Percentiles rank a stretch among this genome's conserved stretches.
phyloP scores from a whole-genome alignment of 2,797 vertebrate species.

The Siniperca scherzeri region DNA sequence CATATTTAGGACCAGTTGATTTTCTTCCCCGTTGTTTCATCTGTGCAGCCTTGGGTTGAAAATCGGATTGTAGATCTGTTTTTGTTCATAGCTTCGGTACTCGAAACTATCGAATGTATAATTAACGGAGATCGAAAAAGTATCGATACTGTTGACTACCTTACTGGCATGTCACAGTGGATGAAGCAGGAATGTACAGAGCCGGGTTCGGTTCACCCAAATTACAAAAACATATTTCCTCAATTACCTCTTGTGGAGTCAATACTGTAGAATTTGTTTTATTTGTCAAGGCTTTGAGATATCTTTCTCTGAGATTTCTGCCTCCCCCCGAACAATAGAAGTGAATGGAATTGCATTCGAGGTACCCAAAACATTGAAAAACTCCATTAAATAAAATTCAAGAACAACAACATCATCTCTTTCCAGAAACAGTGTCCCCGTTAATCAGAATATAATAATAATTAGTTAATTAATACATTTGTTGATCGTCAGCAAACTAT shows the following conservation, averaged over 20 bases:
- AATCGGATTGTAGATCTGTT: too few species aligned
- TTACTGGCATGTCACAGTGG: conserved; percentile 8
- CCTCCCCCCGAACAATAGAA: background rate
- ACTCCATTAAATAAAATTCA: background rate
- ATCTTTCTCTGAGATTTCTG: background rate
- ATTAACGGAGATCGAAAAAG: too few species aligned
- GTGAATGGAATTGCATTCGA: background rate
- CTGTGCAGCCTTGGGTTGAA: too few species aligned
- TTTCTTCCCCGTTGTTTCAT: too few species aligned
- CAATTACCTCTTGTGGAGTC: background rate
- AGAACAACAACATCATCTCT: too few species aligned
- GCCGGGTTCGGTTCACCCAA: background rate
- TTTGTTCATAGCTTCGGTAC: too few species aligned
- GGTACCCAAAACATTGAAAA: background rate
- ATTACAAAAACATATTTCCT: background rate
- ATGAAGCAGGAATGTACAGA: background rate
- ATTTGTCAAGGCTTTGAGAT: background rate
- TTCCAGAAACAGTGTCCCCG: background rate
- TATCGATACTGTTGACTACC: too few species aligned
- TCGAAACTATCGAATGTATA: too few species aligned
- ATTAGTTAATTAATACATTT: background rate
- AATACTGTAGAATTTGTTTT: background rate
- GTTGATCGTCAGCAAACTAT: background rate
- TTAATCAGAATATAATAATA: background rate
- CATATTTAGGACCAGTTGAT: too few species aligned